phyloP scores from a whole-genome alignment of 2,888 invertebrate species.

The Eupithecia exiguata region DNA sequence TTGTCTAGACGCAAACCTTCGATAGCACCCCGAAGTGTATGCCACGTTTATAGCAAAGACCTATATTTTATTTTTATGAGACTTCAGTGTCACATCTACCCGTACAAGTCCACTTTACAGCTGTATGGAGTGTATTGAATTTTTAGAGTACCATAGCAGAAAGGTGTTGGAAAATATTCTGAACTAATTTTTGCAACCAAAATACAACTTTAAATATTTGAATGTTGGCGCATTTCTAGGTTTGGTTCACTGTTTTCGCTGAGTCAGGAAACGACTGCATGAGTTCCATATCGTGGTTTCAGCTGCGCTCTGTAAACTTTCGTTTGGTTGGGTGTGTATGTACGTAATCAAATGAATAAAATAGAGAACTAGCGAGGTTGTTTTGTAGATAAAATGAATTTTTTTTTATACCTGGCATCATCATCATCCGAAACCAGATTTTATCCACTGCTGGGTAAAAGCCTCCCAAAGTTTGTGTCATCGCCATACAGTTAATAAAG shows the following conservation, averaged over 20 bases:
- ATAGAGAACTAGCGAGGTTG: neutral
- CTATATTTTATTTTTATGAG: constrained; percentile 44
- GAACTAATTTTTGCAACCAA: neutral
- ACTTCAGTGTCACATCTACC: constrained; percentile 37
- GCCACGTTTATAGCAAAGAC: constrained; percentile 40
- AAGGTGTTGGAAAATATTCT: neutral
- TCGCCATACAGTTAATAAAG: too few relatives aligned
- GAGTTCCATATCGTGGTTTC: constrained; percentile 11
- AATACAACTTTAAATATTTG: neutral
- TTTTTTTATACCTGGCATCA: too few relatives aligned
- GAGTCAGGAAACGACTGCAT: constrained; percentile 7
- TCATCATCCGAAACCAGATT: too few relatives aligned
- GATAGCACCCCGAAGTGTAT: constrained; percentile 43
- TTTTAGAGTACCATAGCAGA: constrained; percentile 4
- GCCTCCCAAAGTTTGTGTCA: too few relatives aligned
- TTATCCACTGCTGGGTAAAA: too few relatives aligned
- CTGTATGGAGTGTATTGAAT: constrained; percentile 23
- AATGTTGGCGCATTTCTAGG: neutral
- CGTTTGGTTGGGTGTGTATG: neutral
- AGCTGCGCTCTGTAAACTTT: constrained; percentile 8
- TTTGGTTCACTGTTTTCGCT: constrained; percentile 2
- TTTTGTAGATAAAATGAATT: neutral
- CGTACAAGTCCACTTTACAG: constrained; percentile 17
- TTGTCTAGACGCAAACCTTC: constrained; percentile 53
- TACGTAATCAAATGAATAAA: neutral